Percentiles rank a stretch among this genome's conserved stretches.
phyloP scores from a whole-genome alignment of 37 sponge, comb jelly and placozoan species.

The Beroe forskalii region DNA sequence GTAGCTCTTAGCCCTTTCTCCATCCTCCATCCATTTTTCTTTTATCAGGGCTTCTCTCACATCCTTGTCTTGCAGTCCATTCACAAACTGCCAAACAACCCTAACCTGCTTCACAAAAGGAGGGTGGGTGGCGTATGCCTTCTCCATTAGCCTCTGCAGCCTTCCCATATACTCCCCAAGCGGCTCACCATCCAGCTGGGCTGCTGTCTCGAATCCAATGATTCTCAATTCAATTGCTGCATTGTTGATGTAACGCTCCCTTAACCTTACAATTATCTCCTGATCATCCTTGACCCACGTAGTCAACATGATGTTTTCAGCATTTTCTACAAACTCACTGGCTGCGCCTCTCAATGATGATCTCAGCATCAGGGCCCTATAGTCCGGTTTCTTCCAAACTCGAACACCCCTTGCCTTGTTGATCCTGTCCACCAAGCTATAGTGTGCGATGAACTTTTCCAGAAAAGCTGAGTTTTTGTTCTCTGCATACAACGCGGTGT shows the following conservation, averaged over 20 bases:
- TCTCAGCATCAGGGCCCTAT: neutral
- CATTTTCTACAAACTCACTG: neutral
- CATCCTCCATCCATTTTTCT: neutral
- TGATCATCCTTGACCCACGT: neutral
- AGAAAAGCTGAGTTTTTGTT: neutral
- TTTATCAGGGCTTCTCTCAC: neutral
- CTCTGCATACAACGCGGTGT: neutral
- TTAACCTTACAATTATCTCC: neutral
- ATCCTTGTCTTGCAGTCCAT: neutral
- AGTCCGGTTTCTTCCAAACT: neutral
- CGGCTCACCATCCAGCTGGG: neutral
- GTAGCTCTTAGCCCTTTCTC: neutral
- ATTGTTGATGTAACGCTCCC: neutral
- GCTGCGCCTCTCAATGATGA: neutral
- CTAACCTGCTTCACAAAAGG: neutral
- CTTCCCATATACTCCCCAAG: neutral
- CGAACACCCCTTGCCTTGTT: neutral
- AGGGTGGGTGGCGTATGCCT: neutral
- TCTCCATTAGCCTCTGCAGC: neutral
- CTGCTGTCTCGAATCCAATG: neutral
- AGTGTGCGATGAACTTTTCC: neutral
- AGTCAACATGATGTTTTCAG: neutral
- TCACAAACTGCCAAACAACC: neutral
- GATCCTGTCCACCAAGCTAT: neutral
- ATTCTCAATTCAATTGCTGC: neutral